phyloP scores from a whole-genome alignment of 2,113 vertebrate species.

The Himantopus leucocephalus region DNA sequence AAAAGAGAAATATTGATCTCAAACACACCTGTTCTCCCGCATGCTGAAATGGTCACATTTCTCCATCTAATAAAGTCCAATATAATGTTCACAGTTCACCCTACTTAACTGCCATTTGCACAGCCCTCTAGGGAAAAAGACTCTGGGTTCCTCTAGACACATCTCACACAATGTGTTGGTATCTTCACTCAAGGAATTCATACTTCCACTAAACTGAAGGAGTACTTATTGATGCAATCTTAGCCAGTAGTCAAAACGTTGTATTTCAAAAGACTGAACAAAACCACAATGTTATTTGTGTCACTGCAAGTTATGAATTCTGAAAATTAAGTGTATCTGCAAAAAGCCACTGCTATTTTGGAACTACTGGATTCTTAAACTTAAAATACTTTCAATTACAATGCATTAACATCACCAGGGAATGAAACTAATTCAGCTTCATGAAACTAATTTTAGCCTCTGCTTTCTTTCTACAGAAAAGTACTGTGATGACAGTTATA shows the following conservation, averaged over 20 bases:
- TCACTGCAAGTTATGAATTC: background rate
- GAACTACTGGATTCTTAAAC: background rate
- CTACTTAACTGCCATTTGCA: background rate
- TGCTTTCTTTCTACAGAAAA: background rate
- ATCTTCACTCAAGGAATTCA: background rate
- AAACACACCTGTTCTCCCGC: rapidly evolving
- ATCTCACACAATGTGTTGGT: background rate
- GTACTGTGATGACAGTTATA: background rate
- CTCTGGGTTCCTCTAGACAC: rapidly evolving
- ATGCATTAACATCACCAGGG: background rate
- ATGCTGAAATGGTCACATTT: rapidly evolving
- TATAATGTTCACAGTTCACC: background rate
- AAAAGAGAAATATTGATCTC: background rate
- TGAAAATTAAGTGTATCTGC: background rate
- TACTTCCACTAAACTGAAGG: background rate
- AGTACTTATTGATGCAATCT: background rate
- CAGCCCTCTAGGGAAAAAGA: background rate
- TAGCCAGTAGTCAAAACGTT: background rate
- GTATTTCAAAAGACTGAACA: background rate
- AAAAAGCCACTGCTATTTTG: background rate
- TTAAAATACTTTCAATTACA: background rate
- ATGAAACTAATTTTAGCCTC: background rate
- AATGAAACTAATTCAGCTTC: background rate
- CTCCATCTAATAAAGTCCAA: background rate
- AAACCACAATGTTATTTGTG: background rate